Evolutionary conservation across 2,888 invertebrate genomes (phyloP).

Genomic region (Herminia tarsipennalis): DNA sequence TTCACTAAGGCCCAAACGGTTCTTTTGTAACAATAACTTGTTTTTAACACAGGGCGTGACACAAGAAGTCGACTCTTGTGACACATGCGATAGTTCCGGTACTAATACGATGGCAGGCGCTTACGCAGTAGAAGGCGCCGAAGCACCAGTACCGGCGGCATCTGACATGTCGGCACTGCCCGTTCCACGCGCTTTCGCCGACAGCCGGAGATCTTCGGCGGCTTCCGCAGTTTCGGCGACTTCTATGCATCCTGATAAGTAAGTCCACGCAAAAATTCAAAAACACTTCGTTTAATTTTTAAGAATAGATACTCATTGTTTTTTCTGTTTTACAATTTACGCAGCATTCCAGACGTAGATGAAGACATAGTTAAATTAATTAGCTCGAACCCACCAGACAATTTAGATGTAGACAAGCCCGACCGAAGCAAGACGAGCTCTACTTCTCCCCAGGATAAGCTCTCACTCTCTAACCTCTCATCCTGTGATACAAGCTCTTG

Average conservation of each 20-base stretch:
- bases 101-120: slow-evolving; percentile 14
- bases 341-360: slow-evolving; percentile 85
- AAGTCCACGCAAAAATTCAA: slow-evolving; percentile 16
- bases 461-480: slow-evolving; percentile 76
- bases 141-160: slow-evolving; percentile 20
- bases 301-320: neutral
- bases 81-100: slow-evolving; percentile 51
- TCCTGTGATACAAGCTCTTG: slow-evolving; percentile 81
- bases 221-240: slow-evolving; percentile 78
- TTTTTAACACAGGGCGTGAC: slow-evolving; percentile 38
- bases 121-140: slow-evolving; percentile 17
- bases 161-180: slow-evolving; percentile 80
- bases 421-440: slow-evolving; percentile 65
- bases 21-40: neutral
- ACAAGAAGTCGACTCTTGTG: slow-evolving; percentile 57
- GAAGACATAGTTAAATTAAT: slow-evolving; percentile 83
- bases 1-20: too few species aligned
- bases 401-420: slow-evolving; percentile 64
- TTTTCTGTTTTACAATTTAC: slow-evolving; percentile 28
- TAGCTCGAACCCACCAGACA: slow-evolving; percentile 68
- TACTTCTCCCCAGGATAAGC: slow-evolving; percentile 67
- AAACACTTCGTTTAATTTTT: neutral
- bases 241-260: slow-evolving; percentile 78
- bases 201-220: slow-evolving; percentile 90
- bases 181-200: slow-evolving; percentile 92